A percentile compares a stretch with the other conserved stretches of the same genome.
Conservation (phyloP, 2,113 vertebrate species). For the Mustela lutreola region DNA sequence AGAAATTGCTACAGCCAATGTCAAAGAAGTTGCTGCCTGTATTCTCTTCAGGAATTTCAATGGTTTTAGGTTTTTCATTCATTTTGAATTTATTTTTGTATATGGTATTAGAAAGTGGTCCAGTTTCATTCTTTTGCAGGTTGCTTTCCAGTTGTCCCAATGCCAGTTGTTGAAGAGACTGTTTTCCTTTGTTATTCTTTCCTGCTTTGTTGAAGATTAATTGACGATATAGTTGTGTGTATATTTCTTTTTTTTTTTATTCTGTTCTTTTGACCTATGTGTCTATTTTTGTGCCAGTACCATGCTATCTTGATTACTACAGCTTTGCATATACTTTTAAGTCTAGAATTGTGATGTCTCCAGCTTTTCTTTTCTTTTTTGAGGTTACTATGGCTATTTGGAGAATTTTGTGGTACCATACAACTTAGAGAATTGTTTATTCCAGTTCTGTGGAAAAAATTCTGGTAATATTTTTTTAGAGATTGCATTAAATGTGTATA, state of each 20-base stretch:
- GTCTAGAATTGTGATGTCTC: not conserved
- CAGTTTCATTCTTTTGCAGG: no score
- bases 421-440: not conserved
- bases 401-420: not conserved
- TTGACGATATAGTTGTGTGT: no score
- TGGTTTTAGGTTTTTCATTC: no score
- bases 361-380: not conserved
- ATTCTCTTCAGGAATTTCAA: no score
- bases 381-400: not conserved
- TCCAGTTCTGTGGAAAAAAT: not conserved
- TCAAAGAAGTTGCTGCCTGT: no score
- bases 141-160: no score
- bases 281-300: not conserved
- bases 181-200: no score
- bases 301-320: not conserved
- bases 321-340: not conserved
- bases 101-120: no score
- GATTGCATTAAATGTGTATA: not conserved
- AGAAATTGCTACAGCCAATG: no score
- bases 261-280: not conserved
- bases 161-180: no score
- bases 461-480: not conserved
- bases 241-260: not conserved
- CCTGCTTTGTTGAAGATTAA: no score
- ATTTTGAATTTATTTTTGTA: no score